phyloP scores from a whole-genome alignment of 2,797 vertebrate species.

The Poeciliopsis infans region DNA sequence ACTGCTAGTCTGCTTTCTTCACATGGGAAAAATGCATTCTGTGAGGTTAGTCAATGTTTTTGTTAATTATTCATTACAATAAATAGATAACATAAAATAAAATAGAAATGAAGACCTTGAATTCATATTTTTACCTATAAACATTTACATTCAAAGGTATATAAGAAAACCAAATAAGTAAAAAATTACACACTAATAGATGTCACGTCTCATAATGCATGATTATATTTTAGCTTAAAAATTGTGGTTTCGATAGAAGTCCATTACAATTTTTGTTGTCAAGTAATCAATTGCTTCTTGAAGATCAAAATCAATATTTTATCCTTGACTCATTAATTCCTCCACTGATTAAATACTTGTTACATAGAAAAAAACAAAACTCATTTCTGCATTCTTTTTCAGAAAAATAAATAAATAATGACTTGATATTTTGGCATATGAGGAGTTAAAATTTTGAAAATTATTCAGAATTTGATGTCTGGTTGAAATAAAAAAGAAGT shows the following conservation, averaged over 20 bases:
- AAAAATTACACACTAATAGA: neutral
- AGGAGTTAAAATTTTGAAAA: neutral
- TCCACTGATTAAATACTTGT: neutral
- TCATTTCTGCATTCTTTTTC: no score
- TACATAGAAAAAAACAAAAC: no score
- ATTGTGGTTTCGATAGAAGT: neutral
- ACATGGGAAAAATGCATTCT: neutral
- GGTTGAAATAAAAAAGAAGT: neutral
- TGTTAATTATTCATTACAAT: neutral
- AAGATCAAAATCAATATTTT: neutral
- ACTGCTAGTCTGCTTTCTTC: neutral
- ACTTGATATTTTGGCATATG: neutral
- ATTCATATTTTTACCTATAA: neutral
- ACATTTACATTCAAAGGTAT: neutral
- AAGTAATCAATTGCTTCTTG: neutral
- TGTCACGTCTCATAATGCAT: neutral
- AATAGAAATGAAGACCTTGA: neutral
- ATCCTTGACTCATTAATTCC: neutral
- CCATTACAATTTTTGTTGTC: neutral
- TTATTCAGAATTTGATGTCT: neutral
- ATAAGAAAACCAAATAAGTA: neutral
- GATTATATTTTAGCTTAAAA: neutral
- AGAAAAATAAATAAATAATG: no score
- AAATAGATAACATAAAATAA: neutral
- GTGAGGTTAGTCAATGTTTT: neutral